Base-by-base conservation (phyloP, 35 echinoderm and acorn worm species). In the Apostichopus parvimensis region DNA sequence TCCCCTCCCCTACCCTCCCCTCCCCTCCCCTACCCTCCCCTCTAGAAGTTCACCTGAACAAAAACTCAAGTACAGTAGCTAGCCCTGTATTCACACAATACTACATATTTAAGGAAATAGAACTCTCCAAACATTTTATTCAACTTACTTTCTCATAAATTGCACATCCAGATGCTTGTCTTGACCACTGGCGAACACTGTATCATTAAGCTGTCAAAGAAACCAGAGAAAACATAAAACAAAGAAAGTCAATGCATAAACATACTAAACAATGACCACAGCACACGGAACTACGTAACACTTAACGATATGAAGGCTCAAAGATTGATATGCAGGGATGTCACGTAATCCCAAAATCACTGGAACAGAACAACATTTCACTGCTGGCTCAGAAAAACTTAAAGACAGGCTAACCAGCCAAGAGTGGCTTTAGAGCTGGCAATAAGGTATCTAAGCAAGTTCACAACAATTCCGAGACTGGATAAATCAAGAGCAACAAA, bases 111-210 rank as follows among this genome's bases (percentile, higher is more conserved):
- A 45, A 45, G 34, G 34, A 45, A 45, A 0, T 45, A 45, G 34
- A 45, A 45, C 34, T 45, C 26, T 28, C 26, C 26, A 28, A 28
- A 78, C 23, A 0, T 78, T 78, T 34, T 25, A 78, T 34, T 78
- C 34, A 78, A 90, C 94, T 96, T 92, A 99, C 97, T 91, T 83
- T 87, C 93, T 93, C 25, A 94, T 94, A 10, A 99, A 96, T 14
- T 96, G 91, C 6, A 94, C 91, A 90, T 99, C 97, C 8, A 99
- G 70, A 20, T 96, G 95, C 57, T 96, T 96, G 14, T 86, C 83
- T 53, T 96, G 97, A 18, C 97, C 97, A 20, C 95, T 81, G 21
- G 97, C 95, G 90, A 95, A 99, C 45, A 95, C 93, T 18, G 97
- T 99, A 80, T 99, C 91, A 24, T 91, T 77, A 8, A 99, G 91